phyloP scores from a whole-genome alignment of 1,140 invertebrate species.

The Nasonia giraulti region DNA sequence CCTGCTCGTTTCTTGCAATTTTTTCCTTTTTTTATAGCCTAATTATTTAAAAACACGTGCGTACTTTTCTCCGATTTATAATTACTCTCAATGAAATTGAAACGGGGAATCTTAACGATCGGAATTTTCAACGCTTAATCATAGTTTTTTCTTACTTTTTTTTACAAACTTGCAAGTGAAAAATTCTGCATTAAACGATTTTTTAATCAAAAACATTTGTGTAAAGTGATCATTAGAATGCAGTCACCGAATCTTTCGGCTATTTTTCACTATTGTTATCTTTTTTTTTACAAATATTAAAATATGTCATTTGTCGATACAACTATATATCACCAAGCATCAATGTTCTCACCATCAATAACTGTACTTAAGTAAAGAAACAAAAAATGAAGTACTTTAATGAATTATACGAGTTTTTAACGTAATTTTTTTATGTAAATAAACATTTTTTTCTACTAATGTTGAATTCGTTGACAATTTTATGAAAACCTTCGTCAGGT shows the following conservation, averaged over 20 bases:
- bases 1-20: slow-evolving; percentile 6
- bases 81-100: neutral
- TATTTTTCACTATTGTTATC: neutral
- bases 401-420: neutral
- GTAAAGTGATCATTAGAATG: neutral
- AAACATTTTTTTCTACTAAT: neutral
- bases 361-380: slow-evolving; percentile 19
- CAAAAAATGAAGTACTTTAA: slow-evolving; percentile 10
- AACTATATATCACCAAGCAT: slow-evolving; percentile 22
- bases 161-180: slow-evolving; percentile 14
- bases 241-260: neutral
- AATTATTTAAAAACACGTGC: slow-evolving; percentile 12
- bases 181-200: slow-evolving; percentile 15
- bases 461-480: neutral
- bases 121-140: neutral
- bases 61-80: slow-evolving; percentile 21
- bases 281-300: slow-evolving; percentile 18
- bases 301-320: slow-evolving; percentile 15
- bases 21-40: neutral
- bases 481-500: neutral
- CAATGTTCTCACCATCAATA: slow-evolving; percentile 19
- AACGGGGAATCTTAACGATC: neutral
- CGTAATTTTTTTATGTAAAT: neutral
- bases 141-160: neutral
- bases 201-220: slow-evolving; percentile 12